These are phyloP conservation scores for Drosophila pectinifera DNA, from an alignment of 1,140 invertebrate genomes.

Conservation along the genomic window DNA sequence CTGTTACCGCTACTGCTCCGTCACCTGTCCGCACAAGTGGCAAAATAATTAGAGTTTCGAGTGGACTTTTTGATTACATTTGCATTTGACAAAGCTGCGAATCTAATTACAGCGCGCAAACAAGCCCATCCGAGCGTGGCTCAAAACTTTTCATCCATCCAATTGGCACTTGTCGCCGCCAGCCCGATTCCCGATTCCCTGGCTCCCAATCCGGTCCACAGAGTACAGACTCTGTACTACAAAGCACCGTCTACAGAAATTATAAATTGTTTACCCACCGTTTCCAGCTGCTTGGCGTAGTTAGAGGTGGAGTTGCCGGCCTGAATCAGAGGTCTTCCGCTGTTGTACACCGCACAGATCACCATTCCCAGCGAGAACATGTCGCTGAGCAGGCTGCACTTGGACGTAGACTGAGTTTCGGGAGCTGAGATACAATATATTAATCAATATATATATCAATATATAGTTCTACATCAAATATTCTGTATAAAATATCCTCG, in stretches of 20 bases:
- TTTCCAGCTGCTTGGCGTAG: slow-evolving; percentile 95
- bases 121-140: slow-evolving; percentile 55
- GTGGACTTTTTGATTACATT: slow-evolving; percentile 84
- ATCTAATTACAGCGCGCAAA: slow-evolving; percentile 80
- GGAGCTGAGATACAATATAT: slow-evolving; percentile 88
- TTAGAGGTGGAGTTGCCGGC: slow-evolving; percentile 94
- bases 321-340: slow-evolving; percentile 93
- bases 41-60: slow-evolving; percentile 82
- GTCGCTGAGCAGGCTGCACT: slow-evolving; percentile 94
- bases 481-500: no score
- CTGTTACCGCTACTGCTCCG: slow-evolving; percentile 11
- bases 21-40: slow-evolving; percentile 66
- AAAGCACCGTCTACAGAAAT: slow-evolving; percentile 11
- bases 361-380: slow-evolving; percentile 98
- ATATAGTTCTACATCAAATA: no score
- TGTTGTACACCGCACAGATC: slow-evolving; percentile 96
- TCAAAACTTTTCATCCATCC: slow-evolving; percentile 63
- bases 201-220: not conserved
- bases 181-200: slow-evolving; percentile 51
- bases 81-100: slow-evolving; percentile 83
- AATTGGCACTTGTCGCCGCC: slow-evolving; percentile 64
- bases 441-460: not conserved
- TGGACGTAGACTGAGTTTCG: slow-evolving; percentile 93
- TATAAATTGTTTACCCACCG: slow-evolving; percentile 88
- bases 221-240: not conserved